phyloP scores from a whole-genome alignment of 2,797 vertebrate genomes.

The Argya squamiceps region DNA sequence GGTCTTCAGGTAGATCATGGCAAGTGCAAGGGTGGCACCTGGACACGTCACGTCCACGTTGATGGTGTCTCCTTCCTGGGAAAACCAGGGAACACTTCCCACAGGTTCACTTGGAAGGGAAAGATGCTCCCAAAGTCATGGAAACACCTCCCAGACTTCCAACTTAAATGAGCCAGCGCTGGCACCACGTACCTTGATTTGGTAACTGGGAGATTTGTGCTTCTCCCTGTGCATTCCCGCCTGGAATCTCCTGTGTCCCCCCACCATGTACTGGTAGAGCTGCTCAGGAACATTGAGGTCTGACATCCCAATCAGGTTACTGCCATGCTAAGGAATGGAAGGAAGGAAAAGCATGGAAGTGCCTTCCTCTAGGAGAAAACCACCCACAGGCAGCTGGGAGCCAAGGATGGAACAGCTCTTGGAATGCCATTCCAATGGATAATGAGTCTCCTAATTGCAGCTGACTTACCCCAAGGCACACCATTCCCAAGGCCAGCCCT shows the following conservation, averaged over 20 bases:
- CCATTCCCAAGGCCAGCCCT: conserved; percentile 96
- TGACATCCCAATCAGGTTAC: conserved; percentile 96
- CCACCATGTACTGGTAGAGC: conserved; percentile 99
- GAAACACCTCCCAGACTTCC: too few relatives aligned
- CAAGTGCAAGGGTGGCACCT: conserved; percentile 93
- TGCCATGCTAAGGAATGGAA: conserved; percentile 85
- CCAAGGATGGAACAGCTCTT: neutral
- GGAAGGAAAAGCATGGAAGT: neutral
- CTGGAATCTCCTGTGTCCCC: conserved; percentile 91
- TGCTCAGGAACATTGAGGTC: conserved; percentile 98
- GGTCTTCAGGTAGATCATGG: conserved; percentile 99
- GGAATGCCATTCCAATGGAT: neutral
- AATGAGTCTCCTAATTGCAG: neutral
- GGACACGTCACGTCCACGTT: conserved; percentile 98
- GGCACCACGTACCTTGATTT: conserved; percentile 87
- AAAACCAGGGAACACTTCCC: neutral
- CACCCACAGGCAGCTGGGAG: neutral
- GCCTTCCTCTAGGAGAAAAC: neutral
- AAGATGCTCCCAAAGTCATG: neutral
- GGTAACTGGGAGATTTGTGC: conserved; percentile 98
- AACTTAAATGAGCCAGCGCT: neutral
- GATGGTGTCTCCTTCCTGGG: conserved; percentile 95
- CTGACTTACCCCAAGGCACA: conserved; percentile 92
- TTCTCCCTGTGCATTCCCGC: conserved; percentile 90
- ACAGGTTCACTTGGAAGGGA: neutral